Base-by-base conservation (phyloP, 1,140 invertebrate genomes). In the Drosophila melanogaster region DNA sequence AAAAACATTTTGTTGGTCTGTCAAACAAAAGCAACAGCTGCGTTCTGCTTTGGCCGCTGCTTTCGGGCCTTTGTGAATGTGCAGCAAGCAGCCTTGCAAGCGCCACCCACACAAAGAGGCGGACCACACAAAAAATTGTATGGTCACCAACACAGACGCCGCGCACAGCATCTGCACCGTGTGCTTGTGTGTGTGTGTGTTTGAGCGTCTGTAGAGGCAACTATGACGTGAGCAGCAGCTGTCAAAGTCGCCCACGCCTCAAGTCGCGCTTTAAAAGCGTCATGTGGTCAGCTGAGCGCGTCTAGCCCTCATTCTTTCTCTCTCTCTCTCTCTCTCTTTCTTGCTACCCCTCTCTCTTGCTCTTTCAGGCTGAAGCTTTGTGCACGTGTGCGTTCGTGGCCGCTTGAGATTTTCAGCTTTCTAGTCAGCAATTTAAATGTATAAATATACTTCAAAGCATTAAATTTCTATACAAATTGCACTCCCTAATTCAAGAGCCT, bases 11-110 rank as follows among this genome's bases (percentile, higher is more conserved):
- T 66, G 53, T 73, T 77, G 62, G 61, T 33, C 41, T 35, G 35
- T 43, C 41, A 62, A 75, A 64, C 61, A 86, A 79, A 76, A 86
- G 75, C 83, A 79, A 76, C 83, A 86, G 83, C 83, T 79, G 81
- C 69, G 44, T n/a, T 15, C 58, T 56, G 33, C 35, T 60, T 38
- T 40, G 37, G 24, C 49, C 44, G 51, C 64, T 56, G 65, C 57
- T 46, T 37, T 49, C 35, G 43, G 65, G 60, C 55, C 53, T 79
- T 86, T 83, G 79, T 86, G 51, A 86, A 86, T 81, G 75, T 66
- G 71, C 84, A 76, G 62, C 75, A 54, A 54, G 53, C 70, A 79
- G 66, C 71, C 84, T 87, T 89, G 83, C 79, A 83, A 87, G 71
- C 79, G 76, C 84, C 83, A 73, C 83, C 79, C 84, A 87, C 84